Evolutionary conservation across 2,888 invertebrate genomes (phyloP).

Genomic region (Hesperia comma): DNA sequence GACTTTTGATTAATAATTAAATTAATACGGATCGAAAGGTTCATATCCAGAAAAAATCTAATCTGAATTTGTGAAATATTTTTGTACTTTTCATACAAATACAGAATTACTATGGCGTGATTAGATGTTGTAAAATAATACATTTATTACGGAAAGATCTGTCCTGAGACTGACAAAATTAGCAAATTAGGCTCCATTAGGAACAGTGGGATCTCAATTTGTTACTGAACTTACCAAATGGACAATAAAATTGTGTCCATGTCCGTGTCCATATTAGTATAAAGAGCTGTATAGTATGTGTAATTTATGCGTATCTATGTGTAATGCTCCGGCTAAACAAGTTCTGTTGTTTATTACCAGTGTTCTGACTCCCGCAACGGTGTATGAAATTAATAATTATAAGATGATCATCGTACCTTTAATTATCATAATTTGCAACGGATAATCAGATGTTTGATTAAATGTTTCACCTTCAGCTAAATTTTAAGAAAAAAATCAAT

Average conservation of each 20-base stretch:
- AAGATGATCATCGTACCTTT: neutral
- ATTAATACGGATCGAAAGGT: no score
- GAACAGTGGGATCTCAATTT: neutral
- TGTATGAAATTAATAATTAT: neutral
- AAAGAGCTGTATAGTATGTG: neutral
- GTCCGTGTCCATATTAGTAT: slow-evolving; percentile 1
- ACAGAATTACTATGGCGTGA: no score
- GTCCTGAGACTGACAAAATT: neutral
- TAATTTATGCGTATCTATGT: neutral
- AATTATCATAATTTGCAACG: neutral
- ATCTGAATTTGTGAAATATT: no score
- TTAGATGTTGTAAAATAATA: no score
- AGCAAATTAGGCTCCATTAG: neutral
- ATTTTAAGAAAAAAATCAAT: neutral
- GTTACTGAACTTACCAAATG: neutral
- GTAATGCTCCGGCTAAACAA: neutral
- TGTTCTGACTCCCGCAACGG: neutral
- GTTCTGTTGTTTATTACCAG: neutral
- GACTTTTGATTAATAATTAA: no score
- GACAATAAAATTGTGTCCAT: neutral
- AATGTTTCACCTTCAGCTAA: no score
- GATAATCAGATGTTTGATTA: no score
- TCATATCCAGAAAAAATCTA: no score
- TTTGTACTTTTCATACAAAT: no score
- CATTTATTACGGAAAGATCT: no score